Conservation (phyloP, 2,888 invertebrate species). For the Archips xylosteana region DNA sequence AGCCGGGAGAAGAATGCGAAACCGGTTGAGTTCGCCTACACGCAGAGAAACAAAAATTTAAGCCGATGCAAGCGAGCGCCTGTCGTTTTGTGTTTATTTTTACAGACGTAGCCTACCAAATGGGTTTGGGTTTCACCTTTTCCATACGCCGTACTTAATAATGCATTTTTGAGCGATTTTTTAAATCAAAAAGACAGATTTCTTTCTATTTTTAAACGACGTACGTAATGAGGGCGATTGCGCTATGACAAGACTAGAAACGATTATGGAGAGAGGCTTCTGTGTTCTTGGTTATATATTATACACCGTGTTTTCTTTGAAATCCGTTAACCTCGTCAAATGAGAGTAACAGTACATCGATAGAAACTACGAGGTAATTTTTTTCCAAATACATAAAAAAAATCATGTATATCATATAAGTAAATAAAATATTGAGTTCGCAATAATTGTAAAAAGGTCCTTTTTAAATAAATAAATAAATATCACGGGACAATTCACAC, state of each 20-base stretch:
- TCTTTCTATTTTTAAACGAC: background rate
- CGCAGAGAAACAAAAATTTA: constrained; percentile 32
- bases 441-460: too few relatives aligned
- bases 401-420: too few relatives aligned
- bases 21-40: constrained; percentile 33
- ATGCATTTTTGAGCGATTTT: constrained; percentile 2
- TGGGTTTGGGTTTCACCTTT: background rate
- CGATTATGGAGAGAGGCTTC: background rate
- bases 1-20: constrained; percentile 27
- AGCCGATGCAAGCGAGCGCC: constrained; percentile 9
- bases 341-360: too few relatives aligned
- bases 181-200: background rate
- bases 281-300: background rate
- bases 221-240: background rate
- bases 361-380: too few relatives aligned
- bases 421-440: too few relatives aligned
- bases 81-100: constrained; percentile 30
- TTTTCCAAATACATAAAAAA: too few relatives aligned
- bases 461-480: too few relatives aligned
- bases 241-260: background rate
- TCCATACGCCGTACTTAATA: constrained; percentile 3
- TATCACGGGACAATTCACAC: too few relatives aligned
- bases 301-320: background rate
- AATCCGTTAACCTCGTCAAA: too few relatives aligned
- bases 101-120: background rate